phyloP scores from a whole-genome alignment of 2,113 vertebrate genomes.

The Heloderma charlesbogerti region DNA sequence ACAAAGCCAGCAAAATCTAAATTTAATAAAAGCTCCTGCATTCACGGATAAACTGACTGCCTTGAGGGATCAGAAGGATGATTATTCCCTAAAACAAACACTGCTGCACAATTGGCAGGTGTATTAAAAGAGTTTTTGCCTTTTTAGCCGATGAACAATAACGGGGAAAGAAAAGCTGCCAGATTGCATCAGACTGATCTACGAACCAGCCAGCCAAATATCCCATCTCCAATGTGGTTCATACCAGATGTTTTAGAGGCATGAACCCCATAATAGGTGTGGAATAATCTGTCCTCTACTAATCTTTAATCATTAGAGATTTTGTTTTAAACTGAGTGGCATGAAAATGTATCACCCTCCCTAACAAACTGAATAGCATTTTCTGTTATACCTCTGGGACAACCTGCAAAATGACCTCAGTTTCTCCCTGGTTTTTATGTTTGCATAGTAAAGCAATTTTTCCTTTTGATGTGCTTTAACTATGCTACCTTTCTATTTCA shows the following conservation, averaged over 20 bases:
- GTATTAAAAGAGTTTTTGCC: conserved; percentile 16
- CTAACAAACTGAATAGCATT: background rate
- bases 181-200: background rate
- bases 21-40: conserved; percentile 21
- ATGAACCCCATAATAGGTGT: background rate
- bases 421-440: background rate
- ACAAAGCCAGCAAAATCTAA: background rate
- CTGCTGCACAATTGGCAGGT: background rate
- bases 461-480: background rate
- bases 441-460: background rate
- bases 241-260: background rate
- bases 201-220: background rate
- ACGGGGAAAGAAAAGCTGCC: background rate
- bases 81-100: conserved; percentile 13
- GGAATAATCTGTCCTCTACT: background rate
- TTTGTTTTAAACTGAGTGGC: background rate
- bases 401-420: background rate
- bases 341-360: background rate
- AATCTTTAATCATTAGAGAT: conserved; percentile 12
- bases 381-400: background rate
- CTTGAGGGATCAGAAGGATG: background rate
- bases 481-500: background rate
- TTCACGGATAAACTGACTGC: background rate
- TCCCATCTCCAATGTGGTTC: background rate
- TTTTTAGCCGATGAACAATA: conserved; percentile 4